A percentile compares a stretch with the other conserved stretches of the same genome.
phyloP scores from a whole-genome alignment of 2,797 vertebrate genomes.

The Esox lucius region DNA sequence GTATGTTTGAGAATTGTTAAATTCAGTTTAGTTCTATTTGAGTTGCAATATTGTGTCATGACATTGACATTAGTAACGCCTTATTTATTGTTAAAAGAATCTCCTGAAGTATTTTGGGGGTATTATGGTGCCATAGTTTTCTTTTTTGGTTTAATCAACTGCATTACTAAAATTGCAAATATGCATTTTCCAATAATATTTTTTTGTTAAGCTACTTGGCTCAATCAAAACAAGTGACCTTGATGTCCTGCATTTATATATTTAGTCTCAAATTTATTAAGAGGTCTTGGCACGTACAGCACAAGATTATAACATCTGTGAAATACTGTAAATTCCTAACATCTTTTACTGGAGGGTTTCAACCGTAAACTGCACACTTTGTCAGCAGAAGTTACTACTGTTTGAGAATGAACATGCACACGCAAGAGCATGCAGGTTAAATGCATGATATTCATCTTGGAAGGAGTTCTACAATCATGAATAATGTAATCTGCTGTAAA shows the following conservation, averaged over 20 bases:
- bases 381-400: conserved; percentile 1
- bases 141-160: background rate
- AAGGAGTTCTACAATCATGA: conserved; percentile 2
- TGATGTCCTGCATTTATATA: conserved; percentile 1
- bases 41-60: background rate
- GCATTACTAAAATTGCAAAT: conserved; percentile 7
- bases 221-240: conserved; percentile 24
- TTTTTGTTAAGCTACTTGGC: background rate
- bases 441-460: background rate
- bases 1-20: background rate
- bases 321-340: conserved; percentile 1
- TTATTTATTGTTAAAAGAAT: conserved; percentile 10
- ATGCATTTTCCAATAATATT: conserved; percentile 9
- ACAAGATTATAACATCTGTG: background rate
- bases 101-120: background rate
- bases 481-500: conserved; percentile 12
- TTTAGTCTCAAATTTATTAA: background rate
- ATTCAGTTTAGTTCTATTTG: background rate
- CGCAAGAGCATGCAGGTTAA: background rate
- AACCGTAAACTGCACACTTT: background rate
- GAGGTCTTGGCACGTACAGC: conserved; percentile 31
- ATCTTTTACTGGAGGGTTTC: background rate
- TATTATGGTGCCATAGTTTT: conserved; percentile 18
- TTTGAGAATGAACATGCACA: background rate
- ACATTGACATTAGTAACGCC: background rate